Evolutionary conservation across 2,888 invertebrate genomes (phyloP).

Genomic region (Dioctria linearis): DNA sequence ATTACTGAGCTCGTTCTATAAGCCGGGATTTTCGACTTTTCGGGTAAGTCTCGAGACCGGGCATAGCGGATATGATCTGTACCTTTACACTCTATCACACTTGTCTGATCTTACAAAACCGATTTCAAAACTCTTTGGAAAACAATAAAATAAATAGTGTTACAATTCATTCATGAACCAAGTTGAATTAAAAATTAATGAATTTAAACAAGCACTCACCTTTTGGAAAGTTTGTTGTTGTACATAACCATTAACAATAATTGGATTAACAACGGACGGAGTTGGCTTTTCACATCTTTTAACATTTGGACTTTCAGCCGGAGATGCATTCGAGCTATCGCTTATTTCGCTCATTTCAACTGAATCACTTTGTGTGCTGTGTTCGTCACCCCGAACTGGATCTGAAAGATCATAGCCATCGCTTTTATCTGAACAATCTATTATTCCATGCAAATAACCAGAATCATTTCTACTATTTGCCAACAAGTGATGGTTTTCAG

Average conservation of each 20-base stretch:
- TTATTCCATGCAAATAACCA: conserved; percentile 59
- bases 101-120: too few species aligned
- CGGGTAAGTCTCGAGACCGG: too few species aligned
- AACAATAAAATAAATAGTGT: too few species aligned
- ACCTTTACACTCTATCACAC: too few species aligned
- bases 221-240: conserved; percentile 61
- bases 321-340: conserved; percentile 59
- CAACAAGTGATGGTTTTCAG: conserved; percentile 61
- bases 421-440: conserved; percentile 56
- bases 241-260: conserved; percentile 61
- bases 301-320: conserved; percentile 57
- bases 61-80: too few species aligned
- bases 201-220: conserved; percentile 59
- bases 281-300: conserved; percentile 51
- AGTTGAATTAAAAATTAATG: too few species aligned
- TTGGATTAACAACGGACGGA: conserved; percentile 58
- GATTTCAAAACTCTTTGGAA: too few species aligned
- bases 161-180: too few species aligned
- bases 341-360: conserved; percentile 62
- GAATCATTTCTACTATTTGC: conserved; percentile 61
- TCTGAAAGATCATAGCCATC: conserved; percentile 54
- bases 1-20: too few species aligned
- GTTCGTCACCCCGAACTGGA: conserved; percentile 55
- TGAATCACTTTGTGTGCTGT: conserved; percentile 59
- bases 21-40: too few species aligned